Evolutionary conservation across 2,113 vertebrate species (phyloP).

Genomic region (Paradoxurus hermaphroditus): DNA sequence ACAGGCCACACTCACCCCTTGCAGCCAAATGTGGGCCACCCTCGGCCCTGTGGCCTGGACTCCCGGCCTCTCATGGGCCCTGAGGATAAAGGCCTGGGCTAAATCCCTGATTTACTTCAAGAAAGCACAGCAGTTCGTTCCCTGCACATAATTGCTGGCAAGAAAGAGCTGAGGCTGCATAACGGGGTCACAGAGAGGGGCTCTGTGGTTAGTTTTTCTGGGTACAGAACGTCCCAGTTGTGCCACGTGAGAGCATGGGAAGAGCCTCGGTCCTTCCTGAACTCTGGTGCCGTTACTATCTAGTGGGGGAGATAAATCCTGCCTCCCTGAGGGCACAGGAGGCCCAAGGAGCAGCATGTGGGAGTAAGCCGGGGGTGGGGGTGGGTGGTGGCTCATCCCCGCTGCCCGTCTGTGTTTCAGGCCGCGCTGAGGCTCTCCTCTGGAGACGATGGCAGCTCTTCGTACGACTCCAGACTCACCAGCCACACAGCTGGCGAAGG

Average conservation of each 20-base stretch:
- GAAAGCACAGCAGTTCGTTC: neutral
- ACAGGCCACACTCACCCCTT: neutral
- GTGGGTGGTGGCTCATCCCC: rapidly evolving
- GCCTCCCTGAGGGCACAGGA: neutral
- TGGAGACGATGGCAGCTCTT: constrained; percentile 62
- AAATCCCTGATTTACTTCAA: neutral
- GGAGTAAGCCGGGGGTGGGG: rapidly evolving
- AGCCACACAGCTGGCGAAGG: neutral
- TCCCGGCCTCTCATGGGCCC: neutral
- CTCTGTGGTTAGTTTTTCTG: neutral
- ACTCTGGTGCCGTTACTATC: neutral
- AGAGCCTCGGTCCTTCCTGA: neutral
- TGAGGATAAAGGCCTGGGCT: neutral
- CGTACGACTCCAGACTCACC: neutral
- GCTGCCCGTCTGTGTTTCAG: constrained; percentile 26
- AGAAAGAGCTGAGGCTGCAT: neutral
- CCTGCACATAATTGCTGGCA: neutral
- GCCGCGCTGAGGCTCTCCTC: neutral
- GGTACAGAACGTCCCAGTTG: neutral
- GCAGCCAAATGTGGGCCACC: neutral
- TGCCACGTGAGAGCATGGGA: neutral
- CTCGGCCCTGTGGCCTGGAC: neutral
- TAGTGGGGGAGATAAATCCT: rapidly evolving
- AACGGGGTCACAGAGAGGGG: neutral
- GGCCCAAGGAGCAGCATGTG: rapidly evolving